These are phyloP conservation scores for Rhagophthalmus giganteus DNA, from an alignment of 2,888 invertebrate species.

Conservation along the genomic window DNA sequence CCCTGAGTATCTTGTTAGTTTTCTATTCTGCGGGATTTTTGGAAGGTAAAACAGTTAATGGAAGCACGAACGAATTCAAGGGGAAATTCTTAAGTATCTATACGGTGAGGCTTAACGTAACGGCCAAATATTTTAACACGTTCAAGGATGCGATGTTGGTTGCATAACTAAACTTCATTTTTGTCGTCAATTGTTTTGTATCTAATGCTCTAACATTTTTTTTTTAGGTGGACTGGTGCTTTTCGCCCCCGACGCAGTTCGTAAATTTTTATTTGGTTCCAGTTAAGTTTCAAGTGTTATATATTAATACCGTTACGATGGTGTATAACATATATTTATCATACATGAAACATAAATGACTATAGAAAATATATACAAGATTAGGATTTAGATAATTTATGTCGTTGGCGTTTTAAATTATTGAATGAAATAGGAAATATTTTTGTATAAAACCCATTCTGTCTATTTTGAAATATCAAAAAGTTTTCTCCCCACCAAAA, in stretches of 20 bases:
- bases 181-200: too few species aligned
- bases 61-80: constrained; percentile 64
- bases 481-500: too few species aligned
- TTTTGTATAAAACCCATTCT: too few species aligned
- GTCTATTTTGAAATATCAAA: too few species aligned
- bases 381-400: too few species aligned
- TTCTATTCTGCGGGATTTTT: constrained; percentile 78
- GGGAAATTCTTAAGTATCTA: constrained; percentile 75
- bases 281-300: constrained; percentile 80
- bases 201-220: constrained; percentile 29
- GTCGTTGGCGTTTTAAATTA: too few species aligned
- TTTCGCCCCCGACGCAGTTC: constrained; percentile 91
- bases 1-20: constrained; percentile 76
- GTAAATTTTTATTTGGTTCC: constrained; percentile 87
- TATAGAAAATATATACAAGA: too few species aligned
- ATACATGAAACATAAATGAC: constrained; percentile 65
- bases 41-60: constrained; percentile 65
- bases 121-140: background rate
- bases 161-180: constrained; percentile 3
- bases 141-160: background rate
- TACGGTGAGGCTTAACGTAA: constrained; percentile 60
- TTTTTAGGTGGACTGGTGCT: constrained; percentile 80
- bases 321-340: constrained; percentile 88
- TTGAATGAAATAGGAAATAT: too few species aligned
- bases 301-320: constrained; percentile 83